phyloP scores from a whole-genome alignment of 2,797 vertebrate genomes.

The Salmo trutta region DNA sequence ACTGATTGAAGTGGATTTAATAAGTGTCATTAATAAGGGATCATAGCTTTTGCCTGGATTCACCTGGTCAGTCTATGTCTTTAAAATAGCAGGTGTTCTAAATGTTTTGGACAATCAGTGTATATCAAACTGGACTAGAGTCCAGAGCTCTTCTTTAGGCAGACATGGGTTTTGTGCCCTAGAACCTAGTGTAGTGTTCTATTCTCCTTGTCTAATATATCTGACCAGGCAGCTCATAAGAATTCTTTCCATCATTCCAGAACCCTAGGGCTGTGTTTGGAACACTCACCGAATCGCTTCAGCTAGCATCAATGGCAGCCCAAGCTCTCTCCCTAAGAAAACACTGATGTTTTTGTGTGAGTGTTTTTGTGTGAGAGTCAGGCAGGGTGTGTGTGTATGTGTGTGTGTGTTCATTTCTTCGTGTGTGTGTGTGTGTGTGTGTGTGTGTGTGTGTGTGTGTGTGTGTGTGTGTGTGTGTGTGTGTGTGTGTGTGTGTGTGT shows the following conservation, averaged over 20 bases:
- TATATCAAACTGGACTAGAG: background rate
- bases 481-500: conserved; percentile 8
- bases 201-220: background rate
- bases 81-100: too few relatives aligned
- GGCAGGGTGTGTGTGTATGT: too few relatives aligned
- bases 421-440: too few relatives aligned
- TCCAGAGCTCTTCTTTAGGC: background rate
- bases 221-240: background rate
- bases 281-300: too few relatives aligned
- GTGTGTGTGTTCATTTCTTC: too few relatives aligned
- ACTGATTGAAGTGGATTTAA: too few relatives aligned
- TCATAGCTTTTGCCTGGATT: too few relatives aligned
- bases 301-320: background rate
- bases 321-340: background rate
- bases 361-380: too few relatives aligned
- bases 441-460: conserved; percentile 4
- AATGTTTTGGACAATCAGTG: too few relatives aligned
- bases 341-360: conserved; percentile 1
- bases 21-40: too few relatives aligned
- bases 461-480: conserved; percentile 11
- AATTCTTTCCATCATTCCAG: background rate
- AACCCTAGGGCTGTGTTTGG: background rate
- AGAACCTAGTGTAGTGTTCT: background rate
- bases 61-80: too few relatives aligned
- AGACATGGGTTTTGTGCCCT: background rate